Conservation (phyloP, 2,113 vertebrate species). For the Formicarius rufipectus region DNA sequence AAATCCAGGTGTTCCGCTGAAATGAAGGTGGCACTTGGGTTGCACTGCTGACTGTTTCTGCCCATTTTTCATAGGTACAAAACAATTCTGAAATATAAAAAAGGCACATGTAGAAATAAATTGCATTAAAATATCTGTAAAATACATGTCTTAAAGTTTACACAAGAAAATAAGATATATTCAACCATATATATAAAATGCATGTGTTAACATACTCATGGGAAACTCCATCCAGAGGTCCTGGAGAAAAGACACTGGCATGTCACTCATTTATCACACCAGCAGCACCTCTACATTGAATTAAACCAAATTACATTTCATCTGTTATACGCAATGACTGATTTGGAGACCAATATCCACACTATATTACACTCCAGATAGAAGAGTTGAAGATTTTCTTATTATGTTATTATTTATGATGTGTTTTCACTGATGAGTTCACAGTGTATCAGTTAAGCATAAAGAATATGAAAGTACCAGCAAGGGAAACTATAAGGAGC, state of each 20-base stretch:
- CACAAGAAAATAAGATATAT: background rate
- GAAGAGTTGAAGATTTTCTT: background rate
- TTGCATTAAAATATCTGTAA: background rate
- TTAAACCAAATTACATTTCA: background rate
- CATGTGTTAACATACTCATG: background rate
- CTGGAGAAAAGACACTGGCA: background rate
- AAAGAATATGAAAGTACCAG: background rate
- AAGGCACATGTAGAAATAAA: background rate
- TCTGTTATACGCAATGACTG: background rate
- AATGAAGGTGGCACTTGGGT: background rate
- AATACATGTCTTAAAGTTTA: background rate
- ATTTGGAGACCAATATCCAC: background rate
- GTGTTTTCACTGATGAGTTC: background rate
- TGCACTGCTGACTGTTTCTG: background rate
- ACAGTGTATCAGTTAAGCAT: background rate
- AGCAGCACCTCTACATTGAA: background rate
- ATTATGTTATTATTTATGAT: background rate
- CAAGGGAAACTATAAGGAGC: background rate
- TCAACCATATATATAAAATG: background rate
- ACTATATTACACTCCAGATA: background rate
- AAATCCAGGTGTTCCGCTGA: slow-evolving; percentile 2
- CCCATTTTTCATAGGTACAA: background rate
- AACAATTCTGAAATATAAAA: slow-evolving; percentile 22
- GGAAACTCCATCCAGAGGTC: background rate
- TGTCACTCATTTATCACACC: background rate